A percentile compares a stretch with the other conserved stretches of the same genome.
These are phyloP conservation scores for Bradypus variegatus DNA, from an alignment of 2,797 vertebrate species.

Conservation along the genomic window DNA sequence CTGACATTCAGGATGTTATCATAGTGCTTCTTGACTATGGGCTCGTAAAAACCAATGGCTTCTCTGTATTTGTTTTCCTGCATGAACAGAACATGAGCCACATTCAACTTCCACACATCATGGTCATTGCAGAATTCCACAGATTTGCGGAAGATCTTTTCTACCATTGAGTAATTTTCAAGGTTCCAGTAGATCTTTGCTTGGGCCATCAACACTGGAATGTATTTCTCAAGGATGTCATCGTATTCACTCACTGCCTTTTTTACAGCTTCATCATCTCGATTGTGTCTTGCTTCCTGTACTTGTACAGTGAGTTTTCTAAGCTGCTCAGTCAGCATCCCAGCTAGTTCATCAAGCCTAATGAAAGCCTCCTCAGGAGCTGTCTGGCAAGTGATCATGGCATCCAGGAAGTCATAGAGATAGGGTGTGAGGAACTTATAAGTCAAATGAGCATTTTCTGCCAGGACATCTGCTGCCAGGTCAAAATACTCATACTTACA, in stretches of 20 bases:
- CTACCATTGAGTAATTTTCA: constrained; percentile 91
- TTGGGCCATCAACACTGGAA: constrained; percentile 92
- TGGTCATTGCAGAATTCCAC: constrained; percentile 90
- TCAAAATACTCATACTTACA: constrained; percentile 95
- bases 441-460: constrained; percentile 93
- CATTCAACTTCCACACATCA: constrained; percentile 93
- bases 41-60: constrained; percentile 92
- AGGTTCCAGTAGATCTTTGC: constrained; percentile 96
- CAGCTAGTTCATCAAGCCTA: constrained; percentile 88
- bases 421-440: constrained; percentile 91
- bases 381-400: constrained; percentile 89
- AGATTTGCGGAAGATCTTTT: constrained; percentile 93
- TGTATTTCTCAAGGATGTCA: constrained; percentile 86
- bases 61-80: constrained; percentile 94
- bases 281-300: constrained; percentile 81
- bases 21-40: constrained; percentile 94
- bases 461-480: constrained; percentile 93
- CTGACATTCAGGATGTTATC: constrained; percentile 89
- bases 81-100: constrained; percentile 96
- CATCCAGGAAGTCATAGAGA: constrained; percentile 90
- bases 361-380: constrained; percentile 93
- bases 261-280: constrained; percentile 85
- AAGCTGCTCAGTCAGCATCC: constrained; percentile 83
- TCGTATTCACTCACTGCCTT: constrained; percentile 86
- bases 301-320: constrained; percentile 88